Percentiles rank a stretch among this genome's conserved stretches.
Evolutionary conservation across 2,113 vertebrate genomes (phyloP).

Genomic region (Callionymus lyra): DNA sequence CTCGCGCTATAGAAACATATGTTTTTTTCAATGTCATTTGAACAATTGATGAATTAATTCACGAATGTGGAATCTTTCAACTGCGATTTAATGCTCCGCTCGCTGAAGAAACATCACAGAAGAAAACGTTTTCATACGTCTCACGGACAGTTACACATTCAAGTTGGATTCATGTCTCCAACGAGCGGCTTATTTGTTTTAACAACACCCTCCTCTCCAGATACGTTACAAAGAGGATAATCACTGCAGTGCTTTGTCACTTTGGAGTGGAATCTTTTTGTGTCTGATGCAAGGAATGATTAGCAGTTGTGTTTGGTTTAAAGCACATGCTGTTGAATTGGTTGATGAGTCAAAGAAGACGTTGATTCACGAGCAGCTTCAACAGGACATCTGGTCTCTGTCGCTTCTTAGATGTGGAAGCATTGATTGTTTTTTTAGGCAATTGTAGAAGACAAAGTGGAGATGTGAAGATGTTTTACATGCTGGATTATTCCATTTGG

Average conservation of each 20-base stretch:
- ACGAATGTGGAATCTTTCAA: slow-evolving; percentile 18
- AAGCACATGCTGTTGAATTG: background rate
- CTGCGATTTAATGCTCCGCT: slow-evolving; percentile 20
- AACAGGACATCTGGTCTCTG: background rate
- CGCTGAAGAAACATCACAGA: slow-evolving; percentile 8
- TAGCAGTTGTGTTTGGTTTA: background rate
- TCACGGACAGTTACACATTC: slow-evolving; percentile 22
- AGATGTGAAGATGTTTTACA: too few species aligned
- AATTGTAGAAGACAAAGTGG: too few species aligned
- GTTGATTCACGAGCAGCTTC: slow-evolving; percentile 4
- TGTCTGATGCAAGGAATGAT: background rate
- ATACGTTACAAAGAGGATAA: too few species aligned
- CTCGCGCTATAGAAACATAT: slow-evolving; percentile 10
- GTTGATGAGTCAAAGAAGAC: background rate
- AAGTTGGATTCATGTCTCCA: background rate
- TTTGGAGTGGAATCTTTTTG: slow-evolving; percentile 7
- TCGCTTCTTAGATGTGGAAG: too few species aligned
- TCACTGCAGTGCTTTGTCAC: too few species aligned
- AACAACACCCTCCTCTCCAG: slow-evolving; percentile 8
- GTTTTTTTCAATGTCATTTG: slow-evolving; percentile 15
- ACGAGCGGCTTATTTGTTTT: background rate
- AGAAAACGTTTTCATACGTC: background rate
- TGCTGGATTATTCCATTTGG: too few species aligned
- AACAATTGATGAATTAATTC: slow-evolving; percentile 33
- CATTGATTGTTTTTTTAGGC: too few species aligned